Percentiles rank a stretch among this genome's conserved stretches.
phyloP scores from a whole-genome alignment of 2,113 vertebrate genomes.

The Pungitius pungitius region DNA sequence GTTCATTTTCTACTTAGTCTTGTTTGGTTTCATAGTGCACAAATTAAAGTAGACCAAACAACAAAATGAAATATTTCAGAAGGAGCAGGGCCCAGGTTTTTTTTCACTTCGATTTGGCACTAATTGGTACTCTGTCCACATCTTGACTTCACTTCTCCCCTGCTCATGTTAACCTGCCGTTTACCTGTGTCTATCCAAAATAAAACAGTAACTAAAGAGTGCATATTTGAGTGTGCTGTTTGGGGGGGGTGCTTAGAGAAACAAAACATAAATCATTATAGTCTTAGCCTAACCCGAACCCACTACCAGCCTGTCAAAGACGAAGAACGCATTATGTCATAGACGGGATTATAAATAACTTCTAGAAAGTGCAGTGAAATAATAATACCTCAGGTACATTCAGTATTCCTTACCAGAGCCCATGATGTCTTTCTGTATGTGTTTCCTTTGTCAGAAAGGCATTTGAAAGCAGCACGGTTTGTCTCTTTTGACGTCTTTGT shows the following conservation, averaged over 20 bases:
- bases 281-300: neutral
- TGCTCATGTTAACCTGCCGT: neutral
- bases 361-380: neutral
- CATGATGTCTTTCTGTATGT: neutral
- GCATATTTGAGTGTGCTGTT: neutral
- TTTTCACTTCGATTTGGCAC: neutral
- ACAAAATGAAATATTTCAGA: neutral
- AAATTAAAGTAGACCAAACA: neutral
- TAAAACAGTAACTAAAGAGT: neutral
- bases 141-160: neutral
- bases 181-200: neutral
- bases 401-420: neutral
- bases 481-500: too few relatives aligned
- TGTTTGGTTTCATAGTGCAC: neutral
- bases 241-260: neutral
- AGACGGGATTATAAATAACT: neutral
- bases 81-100: neutral
- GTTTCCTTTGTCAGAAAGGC: neutral
- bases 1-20: neutral
- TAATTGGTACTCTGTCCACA: neutral
- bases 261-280: neutral
- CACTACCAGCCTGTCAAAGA: neutral
- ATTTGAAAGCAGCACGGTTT: neutral
- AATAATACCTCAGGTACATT: neutral
- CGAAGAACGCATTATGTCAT: neutral